Conservation (phyloP, 2,888 invertebrate genomes). For the Ischnus inquisitorius region DNA sequence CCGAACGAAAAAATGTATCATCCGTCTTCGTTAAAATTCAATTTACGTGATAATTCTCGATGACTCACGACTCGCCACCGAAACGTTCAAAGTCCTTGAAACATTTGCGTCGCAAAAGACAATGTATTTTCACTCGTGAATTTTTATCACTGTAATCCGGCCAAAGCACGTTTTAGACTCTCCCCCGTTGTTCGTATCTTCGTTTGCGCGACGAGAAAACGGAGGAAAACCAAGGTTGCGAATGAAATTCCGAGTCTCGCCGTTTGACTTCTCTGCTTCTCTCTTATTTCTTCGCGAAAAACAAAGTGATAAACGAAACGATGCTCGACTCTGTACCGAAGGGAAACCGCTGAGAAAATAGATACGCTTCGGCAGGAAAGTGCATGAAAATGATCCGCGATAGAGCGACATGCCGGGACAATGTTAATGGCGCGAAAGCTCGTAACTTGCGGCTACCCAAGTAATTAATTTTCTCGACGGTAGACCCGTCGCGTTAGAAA, state of each 20-base stretch:
- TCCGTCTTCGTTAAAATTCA: not conserved
- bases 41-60: conserved; percentile 19
- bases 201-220: too few species aligned
- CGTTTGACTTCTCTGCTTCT: too few species aligned
- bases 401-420: not conserved
- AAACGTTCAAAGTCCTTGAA: not conserved
- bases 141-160: not conserved
- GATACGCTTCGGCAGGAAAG: not conserved
- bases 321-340: not conserved
- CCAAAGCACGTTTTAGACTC: too few species aligned
- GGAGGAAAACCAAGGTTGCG: too few species aligned
- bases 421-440: not conserved
- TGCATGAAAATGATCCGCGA: not conserved
- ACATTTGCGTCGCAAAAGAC: not conserved
- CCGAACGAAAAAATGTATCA: too few species aligned
- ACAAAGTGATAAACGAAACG: not conserved
- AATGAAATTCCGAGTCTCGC: too few species aligned
- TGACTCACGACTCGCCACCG: conserved; percentile 21
- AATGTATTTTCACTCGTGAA: not conserved
- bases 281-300: not conserved
- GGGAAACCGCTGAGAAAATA: not conserved
- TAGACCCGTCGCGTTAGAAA: conserved; percentile 1
- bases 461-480: conserved; percentile 14
- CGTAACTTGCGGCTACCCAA: not conserved
- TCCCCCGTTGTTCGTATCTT: too few species aligned